Conservation (phyloP, 1,140 invertebrate species). For the Sycophila sp. region DNA sequence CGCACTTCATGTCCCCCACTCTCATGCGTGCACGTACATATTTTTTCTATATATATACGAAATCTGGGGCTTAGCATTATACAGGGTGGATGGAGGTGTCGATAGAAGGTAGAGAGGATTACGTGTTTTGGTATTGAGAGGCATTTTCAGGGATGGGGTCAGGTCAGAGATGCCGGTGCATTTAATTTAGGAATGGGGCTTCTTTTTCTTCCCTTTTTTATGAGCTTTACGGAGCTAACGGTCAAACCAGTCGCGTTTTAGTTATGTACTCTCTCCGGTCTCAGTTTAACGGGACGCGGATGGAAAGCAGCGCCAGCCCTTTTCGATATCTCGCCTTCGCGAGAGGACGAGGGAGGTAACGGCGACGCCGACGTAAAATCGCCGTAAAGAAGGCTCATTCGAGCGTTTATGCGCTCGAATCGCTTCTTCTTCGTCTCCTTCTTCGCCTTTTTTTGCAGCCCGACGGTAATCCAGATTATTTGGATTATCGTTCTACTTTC, state of each 20-base stretch:
- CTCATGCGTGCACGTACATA: not conserved
- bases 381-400: constrained; percentile 2
- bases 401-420: not conserved
- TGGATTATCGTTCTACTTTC: not conserved
- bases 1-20: not conserved
- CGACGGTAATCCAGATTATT: not conserved
- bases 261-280: not conserved
- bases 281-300: not conserved
- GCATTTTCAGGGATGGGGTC: no score
- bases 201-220: no score
- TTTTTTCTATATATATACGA: not conserved
- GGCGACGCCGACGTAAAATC: not conserved
- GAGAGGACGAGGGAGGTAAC: not conserved
- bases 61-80: not conserved
- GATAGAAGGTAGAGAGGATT: no score
- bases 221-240: not conserved
- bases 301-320: not conserved
- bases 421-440: not conserved
- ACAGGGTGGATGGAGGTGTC: not conserved
- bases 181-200: no score
- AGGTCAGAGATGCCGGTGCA: no score
- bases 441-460: not conserved
- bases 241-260: not conserved
- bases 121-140: not conserved
- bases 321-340: not conserved